These are phyloP conservation scores for Agapornis canus DNA, from an alignment of 2,797 vertebrate genomes.

Conservation along the genomic window DNA sequence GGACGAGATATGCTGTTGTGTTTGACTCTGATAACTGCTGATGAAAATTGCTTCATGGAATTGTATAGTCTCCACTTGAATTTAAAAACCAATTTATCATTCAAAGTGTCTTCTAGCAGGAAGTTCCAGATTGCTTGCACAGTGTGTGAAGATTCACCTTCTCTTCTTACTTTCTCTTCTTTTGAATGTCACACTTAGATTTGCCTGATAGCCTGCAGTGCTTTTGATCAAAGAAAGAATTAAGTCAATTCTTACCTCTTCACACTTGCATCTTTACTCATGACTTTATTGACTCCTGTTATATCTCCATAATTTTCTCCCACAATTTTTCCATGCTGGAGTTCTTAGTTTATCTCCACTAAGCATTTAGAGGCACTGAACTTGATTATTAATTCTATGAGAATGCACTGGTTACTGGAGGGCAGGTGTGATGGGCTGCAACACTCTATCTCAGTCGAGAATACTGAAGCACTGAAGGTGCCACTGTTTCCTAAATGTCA, in stretches of 20 bases:
- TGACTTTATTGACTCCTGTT: not conserved
- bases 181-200: not conserved
- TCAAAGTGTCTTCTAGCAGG: not conserved
- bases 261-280: not conserved
- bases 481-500: not conserved
- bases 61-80: not conserved
- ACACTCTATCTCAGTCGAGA: not conserved
- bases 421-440: not conserved
- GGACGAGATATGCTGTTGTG: not conserved
- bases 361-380: not conserved
- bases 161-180: not conserved
- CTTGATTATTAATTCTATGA: not conserved
- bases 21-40: not conserved
- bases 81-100: not conserved
- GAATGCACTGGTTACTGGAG: not conserved
- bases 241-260: not conserved
- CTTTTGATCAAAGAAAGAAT: not conserved
- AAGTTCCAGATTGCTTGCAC: not conserved
- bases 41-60: not conserved
- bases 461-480: not conserved
- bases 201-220: not conserved
- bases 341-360: not conserved
- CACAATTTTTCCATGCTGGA: not conserved
- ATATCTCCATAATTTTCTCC: not conserved
- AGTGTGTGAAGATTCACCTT: fast-evolving